Percentiles rank a stretch among this genome's conserved stretches.
phyloP scores from a whole-genome alignment of 1,140 invertebrate genomes.

The Rhyacophila brunnea region DNA sequence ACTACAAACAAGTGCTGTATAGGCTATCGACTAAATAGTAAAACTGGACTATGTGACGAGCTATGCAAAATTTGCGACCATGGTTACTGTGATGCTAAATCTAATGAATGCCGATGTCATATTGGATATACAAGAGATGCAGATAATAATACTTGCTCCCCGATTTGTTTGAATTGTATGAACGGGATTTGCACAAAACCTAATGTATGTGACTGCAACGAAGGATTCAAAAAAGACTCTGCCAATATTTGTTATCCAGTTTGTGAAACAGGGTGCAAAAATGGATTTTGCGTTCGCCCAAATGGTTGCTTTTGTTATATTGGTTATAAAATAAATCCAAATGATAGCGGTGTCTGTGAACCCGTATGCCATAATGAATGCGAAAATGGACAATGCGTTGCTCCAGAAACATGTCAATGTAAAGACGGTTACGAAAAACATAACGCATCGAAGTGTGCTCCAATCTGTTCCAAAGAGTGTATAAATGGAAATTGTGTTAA shows the following conservation, averaged over 20 bases:
- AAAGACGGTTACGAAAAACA: slow-evolving; percentile 41
- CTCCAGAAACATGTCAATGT: slow-evolving; percentile 44
- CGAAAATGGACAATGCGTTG: slow-evolving; percentile 47
- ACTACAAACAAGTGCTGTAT: too few relatives aligned
- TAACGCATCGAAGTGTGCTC: slow-evolving; percentile 42
- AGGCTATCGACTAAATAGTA: too few relatives aligned
- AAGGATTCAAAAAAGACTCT: slow-evolving; percentile 38
- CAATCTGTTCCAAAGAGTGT: slow-evolving; percentile 45
- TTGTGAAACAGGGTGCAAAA: slow-evolving; percentile 40
- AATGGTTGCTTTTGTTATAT: slow-evolving; percentile 51
- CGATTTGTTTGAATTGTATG: slow-evolving; percentile 48
- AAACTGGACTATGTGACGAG: too few relatives aligned
- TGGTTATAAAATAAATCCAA: slow-evolving; percentile 41
- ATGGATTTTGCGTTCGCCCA: slow-evolving; percentile 52
- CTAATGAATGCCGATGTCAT: background rate
- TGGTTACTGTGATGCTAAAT: too few relatives aligned
- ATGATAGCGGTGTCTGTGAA: slow-evolving; percentile 37
- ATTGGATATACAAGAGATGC: slow-evolving; percentile 40
- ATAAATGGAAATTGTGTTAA: slow-evolving; percentile 49
- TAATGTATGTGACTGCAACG: slow-evolving; percentile 50
- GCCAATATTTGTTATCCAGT: slow-evolving; percentile 39
- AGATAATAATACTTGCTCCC: slow-evolving; percentile 40
- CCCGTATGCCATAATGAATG: slow-evolving; percentile 48
- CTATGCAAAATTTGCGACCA: too few relatives aligned
- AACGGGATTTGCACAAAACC: slow-evolving; percentile 53